Base-by-base conservation (phyloP, 2,888 invertebrate genomes). In the Stenchaetothrips biformis region DNA sequence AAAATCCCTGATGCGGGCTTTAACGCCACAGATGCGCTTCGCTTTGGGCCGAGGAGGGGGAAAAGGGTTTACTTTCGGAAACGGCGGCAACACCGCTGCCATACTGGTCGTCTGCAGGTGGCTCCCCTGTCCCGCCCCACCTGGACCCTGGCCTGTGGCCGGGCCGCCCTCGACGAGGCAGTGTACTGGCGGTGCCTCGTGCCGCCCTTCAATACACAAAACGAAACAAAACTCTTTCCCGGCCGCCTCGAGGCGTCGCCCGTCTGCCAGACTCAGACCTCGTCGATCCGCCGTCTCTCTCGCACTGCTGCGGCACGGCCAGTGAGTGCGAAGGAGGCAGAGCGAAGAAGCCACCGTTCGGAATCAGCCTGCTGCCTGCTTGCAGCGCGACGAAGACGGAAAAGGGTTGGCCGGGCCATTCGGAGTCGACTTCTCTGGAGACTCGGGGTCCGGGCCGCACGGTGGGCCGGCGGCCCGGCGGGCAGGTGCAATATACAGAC, bases 151-250 rank as follows among this genome's bases (percentile, higher is more conserved):
- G 3, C 67, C 53, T n/a, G n/a, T n/a, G n/a, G n/a, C 62, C 67
- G 0, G 25, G 25, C 67, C 21, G 67, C 67, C 25, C 25, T 9
- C 16, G 18, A 16, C 16, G 59, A 59, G 16, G 59, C 59, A 9
- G 67, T 21, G 67, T 1, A 1, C 37, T 53, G 18, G 18, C 16
- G 59, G 18, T 59, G 59, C 59, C 59, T 59, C 67, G 67, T 74
- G 67, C 67, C 67, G 67, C 67, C 67, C 67, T 74, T 74, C 67
- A 74, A 74, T 74, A 7, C 67, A 74, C 67, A 74, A 74, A 74
- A 74, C 67, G 67, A 74, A 74, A 74, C 67, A 74, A 74, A 74
- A 74, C 67, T 74, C 25, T 7, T 25, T 11, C 1, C 37, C 13
- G 53, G 9, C 53, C 53, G 16, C 53, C 13, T 13, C 53, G 53